phyloP scores from a whole-genome alignment of 2,797 vertebrate species.

The Chiloscyllium punctatum region DNA sequence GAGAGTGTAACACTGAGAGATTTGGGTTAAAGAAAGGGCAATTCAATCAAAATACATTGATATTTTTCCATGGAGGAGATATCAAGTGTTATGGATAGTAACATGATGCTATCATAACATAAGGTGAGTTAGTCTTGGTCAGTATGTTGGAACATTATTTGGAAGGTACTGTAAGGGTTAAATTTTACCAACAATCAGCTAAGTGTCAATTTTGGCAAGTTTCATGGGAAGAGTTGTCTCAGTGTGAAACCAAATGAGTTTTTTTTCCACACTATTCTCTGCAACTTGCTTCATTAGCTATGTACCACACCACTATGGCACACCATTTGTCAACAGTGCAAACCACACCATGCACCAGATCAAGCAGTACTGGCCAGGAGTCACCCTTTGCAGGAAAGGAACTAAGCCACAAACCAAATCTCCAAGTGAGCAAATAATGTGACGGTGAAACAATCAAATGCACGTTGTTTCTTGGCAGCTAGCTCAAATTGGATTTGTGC shows the following conservation, averaged over 20 bases:
- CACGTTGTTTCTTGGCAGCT: background rate
- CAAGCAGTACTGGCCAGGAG: too few species aligned
- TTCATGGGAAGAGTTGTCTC: too few species aligned
- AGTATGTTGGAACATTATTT: background rate
- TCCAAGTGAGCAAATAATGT: background rate
- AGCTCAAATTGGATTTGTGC: background rate
- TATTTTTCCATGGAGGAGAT: background rate
- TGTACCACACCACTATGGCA: too few species aligned
- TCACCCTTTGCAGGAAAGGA: background rate
- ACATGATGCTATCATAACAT: background rate
- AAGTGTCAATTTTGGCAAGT: too few species aligned
- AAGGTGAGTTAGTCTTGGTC: background rate
- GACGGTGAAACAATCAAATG: background rate
- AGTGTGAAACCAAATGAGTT: too few species aligned
- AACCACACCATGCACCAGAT: too few species aligned
- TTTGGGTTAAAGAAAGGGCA: background rate
- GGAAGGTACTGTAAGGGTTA: background rate
- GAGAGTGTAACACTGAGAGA: background rate
- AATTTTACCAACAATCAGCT: too few species aligned
- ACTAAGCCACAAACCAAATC: background rate
- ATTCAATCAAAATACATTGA: background rate
- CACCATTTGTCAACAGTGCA: too few species aligned
- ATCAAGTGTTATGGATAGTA: too few species aligned
- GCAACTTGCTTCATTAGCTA: too few species aligned
- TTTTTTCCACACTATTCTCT: too few species aligned